Conservation (phyloP, 2,113 vertebrate species). For the Paracanthobrama guichenoti region DNA sequence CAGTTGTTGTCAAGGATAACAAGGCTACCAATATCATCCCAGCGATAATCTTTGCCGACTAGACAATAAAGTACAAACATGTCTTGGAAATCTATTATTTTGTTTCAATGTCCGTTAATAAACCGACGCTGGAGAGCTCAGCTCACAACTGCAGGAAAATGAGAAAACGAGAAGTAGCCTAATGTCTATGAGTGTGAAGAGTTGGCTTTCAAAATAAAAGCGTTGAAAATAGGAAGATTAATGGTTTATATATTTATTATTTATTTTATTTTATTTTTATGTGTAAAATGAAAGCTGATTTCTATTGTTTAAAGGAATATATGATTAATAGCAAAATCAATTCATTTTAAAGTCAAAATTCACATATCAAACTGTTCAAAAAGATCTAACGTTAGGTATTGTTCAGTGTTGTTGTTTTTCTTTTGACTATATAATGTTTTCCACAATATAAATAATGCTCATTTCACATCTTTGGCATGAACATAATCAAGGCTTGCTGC, state of each 20-base stretch:
- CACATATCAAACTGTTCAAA: not conserved
- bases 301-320: too few relatives aligned
- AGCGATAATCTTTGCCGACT: not conserved
- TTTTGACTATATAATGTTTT: not conserved
- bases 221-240: not conserved
- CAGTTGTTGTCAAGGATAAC: slow-evolving; percentile 35
- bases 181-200: not conserved
- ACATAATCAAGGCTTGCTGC: not conserved
- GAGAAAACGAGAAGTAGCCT: not conserved
- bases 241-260: not conserved
- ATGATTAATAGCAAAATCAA: not conserved
- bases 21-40: not conserved
- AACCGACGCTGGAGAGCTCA: not conserved
- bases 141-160: not conserved
- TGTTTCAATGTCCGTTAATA: not conserved
- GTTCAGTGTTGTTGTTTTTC: not conserved
- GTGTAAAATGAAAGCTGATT: not conserved
- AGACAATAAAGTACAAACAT: not conserved
- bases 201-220: slow-evolving; percentile 27
- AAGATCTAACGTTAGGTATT: not conserved
- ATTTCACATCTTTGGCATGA: not conserved
- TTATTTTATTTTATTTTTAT: not conserved
- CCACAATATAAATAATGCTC: not conserved
- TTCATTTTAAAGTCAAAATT: not conserved
- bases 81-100: not conserved